Conservation (phyloP, 2,888 invertebrate genomes). For the Elegia similella region DNA sequence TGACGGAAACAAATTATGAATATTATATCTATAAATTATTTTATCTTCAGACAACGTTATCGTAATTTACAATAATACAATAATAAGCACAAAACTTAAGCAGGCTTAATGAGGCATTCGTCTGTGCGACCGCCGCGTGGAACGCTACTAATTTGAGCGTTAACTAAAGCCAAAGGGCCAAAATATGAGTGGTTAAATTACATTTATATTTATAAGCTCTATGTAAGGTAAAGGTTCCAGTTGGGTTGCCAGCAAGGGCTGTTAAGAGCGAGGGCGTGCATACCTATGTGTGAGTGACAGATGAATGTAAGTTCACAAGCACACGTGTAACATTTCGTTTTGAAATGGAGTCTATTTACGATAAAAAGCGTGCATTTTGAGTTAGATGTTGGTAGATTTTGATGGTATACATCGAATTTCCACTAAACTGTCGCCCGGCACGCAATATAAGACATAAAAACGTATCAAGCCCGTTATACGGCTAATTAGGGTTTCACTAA, state of each 20-base stretch:
- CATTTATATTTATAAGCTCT: constrained; percentile 41
- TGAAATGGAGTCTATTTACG: constrained; percentile 23
- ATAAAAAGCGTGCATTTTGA: constrained; percentile 23
- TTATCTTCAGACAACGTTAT: constrained; percentile 50
- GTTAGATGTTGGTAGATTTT: constrained; percentile 9
- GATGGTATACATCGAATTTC: constrained; percentile 44
- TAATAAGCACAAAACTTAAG: constrained; percentile 58
- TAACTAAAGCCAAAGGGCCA: constrained; percentile 41
- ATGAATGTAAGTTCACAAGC: constrained; percentile 27
- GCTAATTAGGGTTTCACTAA: constrained; percentile 64
- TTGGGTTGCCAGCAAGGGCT: constrained; percentile 46
- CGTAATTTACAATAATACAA: constrained; percentile 62
- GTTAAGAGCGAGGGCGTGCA: constrained; percentile 36
- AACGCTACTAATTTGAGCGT: constrained; percentile 40
- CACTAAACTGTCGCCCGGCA: constrained; percentile 53
- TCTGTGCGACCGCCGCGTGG: constrained; percentile 45
- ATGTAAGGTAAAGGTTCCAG: constrained; percentile 53
- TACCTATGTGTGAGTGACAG: constrained; percentile 30
- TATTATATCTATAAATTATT: constrained; percentile 54
- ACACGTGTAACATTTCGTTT: neutral
- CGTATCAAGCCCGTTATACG: constrained; percentile 63
- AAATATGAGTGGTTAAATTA: constrained; percentile 35
- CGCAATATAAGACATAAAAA: constrained; percentile 67
- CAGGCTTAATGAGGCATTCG: constrained; percentile 61
- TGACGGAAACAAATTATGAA: constrained; percentile 55